Evolutionary conservation across 2,797 vertebrate genomes (phyloP), one percentile per base, ranked within the genome.

Genomic region (Hyperoplus lanceolatus): DNA sequence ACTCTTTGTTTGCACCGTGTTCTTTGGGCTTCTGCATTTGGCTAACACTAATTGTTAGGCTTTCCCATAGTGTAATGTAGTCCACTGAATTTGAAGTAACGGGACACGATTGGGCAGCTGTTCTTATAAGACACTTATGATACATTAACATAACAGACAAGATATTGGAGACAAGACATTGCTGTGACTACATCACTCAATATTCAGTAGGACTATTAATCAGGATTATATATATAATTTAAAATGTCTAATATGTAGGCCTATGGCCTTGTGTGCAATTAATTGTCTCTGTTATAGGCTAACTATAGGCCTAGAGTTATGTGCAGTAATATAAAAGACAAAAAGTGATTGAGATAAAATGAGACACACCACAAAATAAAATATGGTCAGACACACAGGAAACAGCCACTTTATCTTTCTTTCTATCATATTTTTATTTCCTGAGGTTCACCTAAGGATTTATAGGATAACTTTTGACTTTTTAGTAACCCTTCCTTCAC

Each of bases 41-140:
- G 12, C 2, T 69, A 83, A 72, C 72, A 84, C 87, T 90, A 85
- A 91, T 87, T 87, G 89, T 89, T 87, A 87, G 85, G 75, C 64
- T 91, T 92, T 89, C 82, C 73, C 54, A 74, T 64, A 61, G 76
- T 48, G 73, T 60, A 58, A 79, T 60, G 60, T 21, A 80, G 75
- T 71, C 67, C 57, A 45, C 51, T 79, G 59, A 80, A 80, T 48
- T 21, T 73, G 68, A 70, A 65, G 80, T 85, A 39, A n/a, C n/a
- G n/a, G 63, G 77, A 36, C 61, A 21, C 11, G 16, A 68, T 7
- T 45, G 58, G 41, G 9, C 65, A 6, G 36, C n/a, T 42, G 62
- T 49, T 48, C n/a, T 48, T 36, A 41, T 68, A 50, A 68, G 39
- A 67, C 49, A 45, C 46, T 63, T 63, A 63, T 79, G 16, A 70